These are phyloP conservation scores for Silurus meridionalis DNA, from an alignment of 2,113 vertebrate species.

Conservation along the genomic window DNA sequence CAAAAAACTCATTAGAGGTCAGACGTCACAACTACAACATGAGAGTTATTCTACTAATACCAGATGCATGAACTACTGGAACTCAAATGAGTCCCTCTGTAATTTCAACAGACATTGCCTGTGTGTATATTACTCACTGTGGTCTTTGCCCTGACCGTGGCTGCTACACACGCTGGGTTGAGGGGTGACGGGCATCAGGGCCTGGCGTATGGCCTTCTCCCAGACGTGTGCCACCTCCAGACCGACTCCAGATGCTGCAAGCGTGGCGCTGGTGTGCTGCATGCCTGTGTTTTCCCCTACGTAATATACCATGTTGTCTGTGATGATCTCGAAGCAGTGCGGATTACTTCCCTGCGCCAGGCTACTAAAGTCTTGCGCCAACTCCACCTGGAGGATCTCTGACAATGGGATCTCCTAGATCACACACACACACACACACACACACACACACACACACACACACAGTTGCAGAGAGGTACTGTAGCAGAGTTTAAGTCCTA, in stretches of 20 bases:
- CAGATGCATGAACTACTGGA: neutral
- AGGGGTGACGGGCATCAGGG: constrained; percentile 97
- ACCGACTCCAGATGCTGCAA: constrained; percentile 90
- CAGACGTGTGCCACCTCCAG: constrained; percentile 92
- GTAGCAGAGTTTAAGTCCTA: neutral
- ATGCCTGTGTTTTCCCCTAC: constrained; percentile 93
- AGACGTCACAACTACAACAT: neutral
- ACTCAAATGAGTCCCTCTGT: neutral
- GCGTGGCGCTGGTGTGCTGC: constrained; percentile 81
- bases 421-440: constrained; percentile 62
- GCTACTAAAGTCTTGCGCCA: constrained; percentile 82
- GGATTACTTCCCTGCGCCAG: constrained; percentile 89
- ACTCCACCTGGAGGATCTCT: constrained; percentile 94
- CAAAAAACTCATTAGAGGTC: too few species aligned
- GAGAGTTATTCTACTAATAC: neutral
- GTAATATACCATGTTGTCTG: constrained; percentile 95
- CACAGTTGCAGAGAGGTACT: neutral
- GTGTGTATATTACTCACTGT: constrained; percentile 81
- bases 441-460: neutral
- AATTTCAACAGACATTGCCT: neutral
- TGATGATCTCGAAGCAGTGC: constrained; percentile 99
- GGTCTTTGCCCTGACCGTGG: constrained; percentile 89
- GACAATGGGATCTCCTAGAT: constrained; percentile 95
- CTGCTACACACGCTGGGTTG: constrained; percentile 86
- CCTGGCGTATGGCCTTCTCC: constrained; percentile 97